Base-by-base conservation (phyloP, 2,113 vertebrate genomes). In the Thomomys bottae region DNA sequence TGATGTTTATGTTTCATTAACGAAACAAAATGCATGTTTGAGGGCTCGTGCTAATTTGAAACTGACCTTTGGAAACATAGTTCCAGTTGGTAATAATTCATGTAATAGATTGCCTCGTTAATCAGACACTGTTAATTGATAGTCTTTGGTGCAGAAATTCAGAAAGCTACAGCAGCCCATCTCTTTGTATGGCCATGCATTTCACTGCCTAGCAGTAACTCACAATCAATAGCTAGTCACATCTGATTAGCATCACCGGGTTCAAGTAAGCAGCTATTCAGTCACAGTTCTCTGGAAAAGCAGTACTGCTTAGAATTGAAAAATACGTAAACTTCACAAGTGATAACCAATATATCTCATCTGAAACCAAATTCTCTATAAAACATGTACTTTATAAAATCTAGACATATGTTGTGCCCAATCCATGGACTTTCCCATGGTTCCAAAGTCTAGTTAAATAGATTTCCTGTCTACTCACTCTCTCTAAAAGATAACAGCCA, bases 121-220 rank as follows among this genome's bases (percentile, higher is more conserved):
- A 84, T 88, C 67, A 79, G n/a, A 77, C 72, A 93, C 40, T 71
- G 40, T 76, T 80, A 89, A 86, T 76, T 67, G 76, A 84, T n/a
- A 34, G 32, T 36, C 18, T 66, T n/a, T 89, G 68, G 59, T 42
- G 81, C 54, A 72, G 67, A 75, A 82, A 68, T 42, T 45, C 26
- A 32, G 40, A 75, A 85, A 1, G 2, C 61, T 49, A 23, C 1
- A 23, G 40, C 20, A 54, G 36, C 23, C 40, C 15, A 32, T n/a
- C 7, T 28, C 12, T 76, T 76, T 38, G 21, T 79, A 17, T 26
- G 54, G 40, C 34, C 23, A 10, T 38, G 4, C 3, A 63, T 20
- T 34, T 34, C 32, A 15, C 3, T 66, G 26, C 17, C 10, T 18
- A 6, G 49, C 32, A 87, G 66, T 63, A 78, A 75, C 66, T 75